A percentile compares a stretch with the other conserved stretches of the same genome.
Evolutionary conservation across 2,113 vertebrate species (phyloP).

Genomic region (Rhizomys pruinosus): DNA sequence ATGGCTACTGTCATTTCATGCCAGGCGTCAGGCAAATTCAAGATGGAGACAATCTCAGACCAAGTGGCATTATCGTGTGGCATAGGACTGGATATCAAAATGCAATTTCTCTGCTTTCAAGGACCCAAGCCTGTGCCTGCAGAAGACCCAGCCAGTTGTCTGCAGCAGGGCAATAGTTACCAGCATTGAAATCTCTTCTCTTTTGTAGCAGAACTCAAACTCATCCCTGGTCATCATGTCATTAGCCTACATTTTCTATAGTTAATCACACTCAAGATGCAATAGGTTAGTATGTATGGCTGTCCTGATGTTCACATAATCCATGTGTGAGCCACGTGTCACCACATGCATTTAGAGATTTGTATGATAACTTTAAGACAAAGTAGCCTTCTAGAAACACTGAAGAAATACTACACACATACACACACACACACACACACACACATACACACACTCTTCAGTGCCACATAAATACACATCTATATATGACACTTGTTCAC

Average conservation of each 20-base stretch:
- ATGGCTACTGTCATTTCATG: background rate
- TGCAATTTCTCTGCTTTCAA: background rate
- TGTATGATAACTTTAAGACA: background rate
- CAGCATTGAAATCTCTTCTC: background rate
- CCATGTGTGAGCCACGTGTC: background rate
- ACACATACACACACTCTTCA: too few species aligned
- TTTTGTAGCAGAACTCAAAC: background rate
- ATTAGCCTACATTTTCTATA: conserved; percentile 7
- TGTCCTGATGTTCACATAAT: background rate
- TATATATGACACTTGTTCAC: background rate
- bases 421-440: too few species aligned
- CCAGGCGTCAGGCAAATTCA: conserved; percentile 14
- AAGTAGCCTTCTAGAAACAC: background rate
- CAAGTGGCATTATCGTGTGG: background rate
- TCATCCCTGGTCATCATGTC: conserved; percentile 23
- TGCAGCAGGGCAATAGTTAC: background rate
- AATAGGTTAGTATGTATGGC: background rate
- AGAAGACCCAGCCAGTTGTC: background rate
- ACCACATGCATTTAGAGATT: background rate
- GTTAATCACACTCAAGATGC: conserved; percentile 7
- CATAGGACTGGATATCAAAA: background rate
- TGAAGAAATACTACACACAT: background rate
- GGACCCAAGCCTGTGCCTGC: background rate
- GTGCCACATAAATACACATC: background rate
- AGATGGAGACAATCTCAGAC: background rate